Percentiles rank a stretch among this genome's conserved stretches.
These are phyloP conservation scores for Picathartes gymnocephalus DNA, from an alignment of 2,113 vertebrate genomes.

Conservation along the genomic window DNA sequence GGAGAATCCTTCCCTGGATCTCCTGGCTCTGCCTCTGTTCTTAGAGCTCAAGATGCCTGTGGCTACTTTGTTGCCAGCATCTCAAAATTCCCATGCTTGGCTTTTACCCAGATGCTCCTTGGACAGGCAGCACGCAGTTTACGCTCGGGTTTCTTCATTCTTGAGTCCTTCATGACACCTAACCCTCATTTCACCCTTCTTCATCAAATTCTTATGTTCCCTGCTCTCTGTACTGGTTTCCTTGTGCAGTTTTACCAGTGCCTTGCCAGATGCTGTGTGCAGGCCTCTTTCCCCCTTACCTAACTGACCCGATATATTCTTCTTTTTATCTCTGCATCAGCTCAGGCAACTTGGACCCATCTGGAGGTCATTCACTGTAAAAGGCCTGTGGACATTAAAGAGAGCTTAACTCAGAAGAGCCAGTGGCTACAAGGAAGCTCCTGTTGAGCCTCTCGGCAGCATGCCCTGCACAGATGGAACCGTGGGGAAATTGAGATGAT, in stretches of 20 bases:
- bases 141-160: accelerated
- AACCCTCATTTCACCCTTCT: not conserved
- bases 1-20: not conserved
- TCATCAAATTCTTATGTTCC: not conserved
- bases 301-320: not conserved
- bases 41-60: not conserved
- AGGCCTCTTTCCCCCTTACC: not conserved
- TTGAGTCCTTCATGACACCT: not conserved
- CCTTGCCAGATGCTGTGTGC: not conserved
- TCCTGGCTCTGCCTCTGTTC: not conserved
- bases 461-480: not conserved
- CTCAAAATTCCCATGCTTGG: not conserved
- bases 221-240: not conserved
- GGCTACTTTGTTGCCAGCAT: not conserved
- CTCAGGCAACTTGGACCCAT: not conserved
- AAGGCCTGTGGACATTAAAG: not conserved
- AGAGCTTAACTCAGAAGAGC: not conserved
- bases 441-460: not conserved
- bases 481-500: not conserved
- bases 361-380: not conserved
- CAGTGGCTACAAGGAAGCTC: not conserved
- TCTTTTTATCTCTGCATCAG: not conserved
- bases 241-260: not conserved
- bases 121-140: not conserved
- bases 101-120: not conserved